Base-by-base conservation (phyloP, 2,113 vertebrate species). In the Actenoides hombroni region DNA sequence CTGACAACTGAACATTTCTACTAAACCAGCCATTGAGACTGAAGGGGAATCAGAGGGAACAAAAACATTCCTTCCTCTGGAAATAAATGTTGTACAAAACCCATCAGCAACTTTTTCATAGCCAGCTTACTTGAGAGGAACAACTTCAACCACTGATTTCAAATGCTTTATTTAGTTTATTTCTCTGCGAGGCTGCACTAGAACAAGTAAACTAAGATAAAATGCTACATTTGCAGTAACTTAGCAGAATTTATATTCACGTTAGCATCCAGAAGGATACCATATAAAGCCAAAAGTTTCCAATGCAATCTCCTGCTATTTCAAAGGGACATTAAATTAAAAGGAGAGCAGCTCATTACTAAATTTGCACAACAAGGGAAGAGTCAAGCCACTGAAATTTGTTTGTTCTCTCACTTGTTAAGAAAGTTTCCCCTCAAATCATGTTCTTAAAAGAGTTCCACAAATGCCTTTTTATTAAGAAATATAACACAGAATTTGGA, bases 1-100 rank as follows among this genome's bases (percentile, higher is more conserved):
- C 97, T 98, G 97, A 98, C 98, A 98, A 97, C 96, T 97, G 97
- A 97, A 94, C 95, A 93, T 96, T 98, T 98, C 97, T 97, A 97
- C 98, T 96, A 98, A 98, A 98, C 97, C 98, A 98, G 94, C 79
- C 89, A 97, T 96, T 95, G 78, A 97, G 97, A 97, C 96, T 95
- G 83, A 97, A 95, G 81, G 79, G 88, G 94, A 97, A 94, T 46
- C 67, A 87, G 16, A 42, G 31, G 46, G 73, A 83, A 97, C 92
- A 90, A 97, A 96, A 97, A 92, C 48, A 96, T 91, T 93, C 85
- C 70, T 94, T 90, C 73, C 70, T 70, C 60, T 83, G 90, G 84
- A 97, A 96, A 96, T 95, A 96, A 95, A 92, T 19, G 65, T 73
- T 85, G 60, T 53, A 90, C 44, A 97, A 60, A 96, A 83, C 39